Base-by-base conservation (phyloP, 2,888 invertebrate genomes). In the Trichogramma dendrolimi region DNA sequence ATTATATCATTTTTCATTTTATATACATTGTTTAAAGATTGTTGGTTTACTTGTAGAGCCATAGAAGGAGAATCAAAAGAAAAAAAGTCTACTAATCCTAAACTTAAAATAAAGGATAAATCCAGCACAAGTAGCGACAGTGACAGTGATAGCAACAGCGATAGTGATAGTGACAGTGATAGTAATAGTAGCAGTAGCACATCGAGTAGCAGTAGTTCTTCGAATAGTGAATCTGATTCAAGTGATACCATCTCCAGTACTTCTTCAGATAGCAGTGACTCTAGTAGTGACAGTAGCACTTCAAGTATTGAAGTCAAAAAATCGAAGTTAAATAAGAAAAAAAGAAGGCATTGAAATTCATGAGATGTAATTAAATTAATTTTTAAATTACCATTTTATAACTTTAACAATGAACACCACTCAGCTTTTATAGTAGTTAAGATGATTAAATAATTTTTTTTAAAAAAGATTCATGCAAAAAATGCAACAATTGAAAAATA, bases 221-320 rank as follows among this genome's bases (percentile, higher is more conserved):
- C 77, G 4, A 75, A 78, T 14, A 76, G 73, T 60, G 74, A 74
- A 55, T 75, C 77, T 3, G 73, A 73, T 58, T 75, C 77, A 51
- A 75, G 72, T 60, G 71, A 73, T 10, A 73, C 71, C 65, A 65
- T 67, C 47, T 73, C 74, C 4, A 73, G 71, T 49, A 73, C 71
- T 39, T 75, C 69, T 47, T 70, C 69, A 56, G 70, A 68, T 49
- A 72, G 68, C 47, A 69, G 67, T 41, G 67, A 56, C 44, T 58
- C 52, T 54, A 71, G 67, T 48, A 72, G 70, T 70, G 69, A 69
- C 54, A 74, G 69, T 58, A 71, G 69, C 44, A 60, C 63, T 14
- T 68, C 64, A 53, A 67, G 60, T 52, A 67, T 63, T 53, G 67
- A 67, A 61, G 46, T 58, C 61, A 68, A 65, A 54, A 65, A 67